Base-by-base conservation (phyloP, 2,797 vertebrate genomes). In the Pseudochaenichthys georgianus region DNA sequence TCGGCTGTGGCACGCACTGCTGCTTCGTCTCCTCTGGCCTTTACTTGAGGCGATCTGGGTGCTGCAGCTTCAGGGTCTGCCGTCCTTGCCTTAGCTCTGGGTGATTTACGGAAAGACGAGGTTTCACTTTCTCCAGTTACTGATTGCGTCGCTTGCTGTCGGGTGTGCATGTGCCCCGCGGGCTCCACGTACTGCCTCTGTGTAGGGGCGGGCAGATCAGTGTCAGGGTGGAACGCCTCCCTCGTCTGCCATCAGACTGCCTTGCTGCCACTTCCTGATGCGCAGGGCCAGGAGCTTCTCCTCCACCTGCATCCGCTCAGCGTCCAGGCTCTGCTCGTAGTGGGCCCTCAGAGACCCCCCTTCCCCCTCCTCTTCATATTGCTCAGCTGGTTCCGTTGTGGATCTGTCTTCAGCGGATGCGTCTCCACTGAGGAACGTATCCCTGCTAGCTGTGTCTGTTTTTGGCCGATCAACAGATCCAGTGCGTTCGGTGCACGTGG, bases 241-340 rank as follows among this genome's bases (percentile, higher is more conserved):
- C 28, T 87, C 77, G 38, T 92, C 82, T 59, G 89, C 86, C 74
- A 88, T 77, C 28, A 74, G 80, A 66, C 87, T 84, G 3, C 88
- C 90, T 70, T 94, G 82, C 77, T 95, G 92, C 93, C 92, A 93
- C 83, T 93, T 93, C 62, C 67, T 87, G 64, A 93, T 90, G 8
- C 73, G 85, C 28, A 91, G 67, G 16, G 93, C 80, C 0, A 94
- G 81, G 38, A 93, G 91, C 73, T 94, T 93, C 51, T 94, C 91
- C 48, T 94, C 91, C 83, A 88, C 90, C 75, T 93, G 89, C 41
- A 89, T 82, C 3, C 77, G 55, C 16, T 93, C 92, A 42, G 79
- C 87, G 13, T 94, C 90, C 28, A 93, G 73, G 52, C 84, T 92
- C 88, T 87, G 90, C 70, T 92, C 91, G 70, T 91, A 87, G n/a